Evolutionary conservation across 2,888 invertebrate genomes (phyloP).

Genomic region (Trypoxylon attenuatum): DNA sequence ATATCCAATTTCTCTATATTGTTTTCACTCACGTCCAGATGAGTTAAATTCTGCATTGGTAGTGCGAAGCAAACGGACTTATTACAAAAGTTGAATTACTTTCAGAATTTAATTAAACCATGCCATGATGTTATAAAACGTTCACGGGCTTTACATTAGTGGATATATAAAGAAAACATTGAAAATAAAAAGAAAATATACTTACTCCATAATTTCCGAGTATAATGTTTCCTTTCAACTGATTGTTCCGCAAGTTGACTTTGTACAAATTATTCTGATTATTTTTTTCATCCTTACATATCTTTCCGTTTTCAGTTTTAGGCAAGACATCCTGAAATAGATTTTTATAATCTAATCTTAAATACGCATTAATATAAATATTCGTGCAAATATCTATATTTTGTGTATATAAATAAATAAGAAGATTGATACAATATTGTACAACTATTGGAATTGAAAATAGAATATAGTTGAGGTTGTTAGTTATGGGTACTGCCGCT

Average conservation of each 20-base stretch:
- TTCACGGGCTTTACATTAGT: too few relatives aligned
- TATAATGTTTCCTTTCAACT: conserved; percentile 88
- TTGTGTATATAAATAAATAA: not conserved
- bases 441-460: not conserved
- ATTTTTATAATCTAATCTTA: not conserved
- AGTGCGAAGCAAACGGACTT: too few relatives aligned
- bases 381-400: not conserved
- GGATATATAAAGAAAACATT: not conserved
- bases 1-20: conserved; percentile 88
- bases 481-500: not conserved
- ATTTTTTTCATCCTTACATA: conserved; percentile 63
- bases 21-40: conserved; percentile 89
- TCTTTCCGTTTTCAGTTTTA: conserved; percentile 61
- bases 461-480: not conserved
- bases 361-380: not conserved
- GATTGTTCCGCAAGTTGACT: conserved; percentile 86
- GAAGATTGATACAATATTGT: not conserved
- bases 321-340: conserved; percentile 59
- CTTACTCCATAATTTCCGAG: conserved; percentile 90
- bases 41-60: conserved; percentile 82
- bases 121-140: not conserved
- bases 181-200: conserved; percentile 34
- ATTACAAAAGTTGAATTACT: not conserved
- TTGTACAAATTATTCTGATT: conserved; percentile 76
- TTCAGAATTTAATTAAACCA: not conserved